A percentile compares a stretch with the other conserved stretches of the same genome.
phyloP scores from a whole-genome alignment of 2,888 invertebrate genomes.

The Tenthredo amoena region DNA sequence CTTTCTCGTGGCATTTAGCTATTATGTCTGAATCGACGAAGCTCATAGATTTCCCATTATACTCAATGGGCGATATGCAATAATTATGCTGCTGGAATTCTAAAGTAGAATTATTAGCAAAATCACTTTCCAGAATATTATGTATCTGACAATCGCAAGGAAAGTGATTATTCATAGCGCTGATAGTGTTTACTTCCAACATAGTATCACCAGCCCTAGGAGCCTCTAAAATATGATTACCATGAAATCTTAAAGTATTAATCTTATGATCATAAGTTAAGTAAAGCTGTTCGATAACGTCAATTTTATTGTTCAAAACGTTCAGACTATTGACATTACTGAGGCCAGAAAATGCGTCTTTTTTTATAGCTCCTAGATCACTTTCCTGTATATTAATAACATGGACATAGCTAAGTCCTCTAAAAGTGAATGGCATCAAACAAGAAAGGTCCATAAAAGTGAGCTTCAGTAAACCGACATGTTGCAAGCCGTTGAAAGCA shows the following conservation, averaged over 20 bases:
- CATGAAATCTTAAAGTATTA: slow-evolving; percentile 86
- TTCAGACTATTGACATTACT: slow-evolving; percentile 86
- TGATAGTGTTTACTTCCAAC: slow-evolving; percentile 86
- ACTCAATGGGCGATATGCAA: slow-evolving; percentile 92
- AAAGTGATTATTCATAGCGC: slow-evolving; percentile 89
- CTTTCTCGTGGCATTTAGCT: slow-evolving; percentile 85
- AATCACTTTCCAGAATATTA: slow-evolving; percentile 87
- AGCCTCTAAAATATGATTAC: slow-evolving; percentile 91
- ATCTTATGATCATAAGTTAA: slow-evolving; percentile 87
- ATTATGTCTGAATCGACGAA: slow-evolving; percentile 84
- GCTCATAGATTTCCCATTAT: slow-evolving; percentile 88
- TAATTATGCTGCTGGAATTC: slow-evolving; percentile 83
- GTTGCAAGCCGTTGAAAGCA: slow-evolving; percentile 90
- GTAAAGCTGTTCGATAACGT: slow-evolving; percentile 88
- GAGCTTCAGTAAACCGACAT: slow-evolving; percentile 89
- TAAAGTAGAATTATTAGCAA: slow-evolving; percentile 83
- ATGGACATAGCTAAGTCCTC: slow-evolving; percentile 88
- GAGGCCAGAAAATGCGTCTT: slow-evolving; percentile 89
- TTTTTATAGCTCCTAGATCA: slow-evolving; percentile 87
- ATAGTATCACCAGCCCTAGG: slow-evolving; percentile 85
- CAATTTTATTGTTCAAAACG: slow-evolving; percentile 92
- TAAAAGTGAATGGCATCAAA: slow-evolving; percentile 86
- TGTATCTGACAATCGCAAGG: slow-evolving; percentile 93
- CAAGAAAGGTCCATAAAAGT: slow-evolving; percentile 91
- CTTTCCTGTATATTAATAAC: slow-evolving; percentile 90